Conservation (phyloP, 2,888 invertebrate genomes). For the Esperia sulphurella region DNA sequence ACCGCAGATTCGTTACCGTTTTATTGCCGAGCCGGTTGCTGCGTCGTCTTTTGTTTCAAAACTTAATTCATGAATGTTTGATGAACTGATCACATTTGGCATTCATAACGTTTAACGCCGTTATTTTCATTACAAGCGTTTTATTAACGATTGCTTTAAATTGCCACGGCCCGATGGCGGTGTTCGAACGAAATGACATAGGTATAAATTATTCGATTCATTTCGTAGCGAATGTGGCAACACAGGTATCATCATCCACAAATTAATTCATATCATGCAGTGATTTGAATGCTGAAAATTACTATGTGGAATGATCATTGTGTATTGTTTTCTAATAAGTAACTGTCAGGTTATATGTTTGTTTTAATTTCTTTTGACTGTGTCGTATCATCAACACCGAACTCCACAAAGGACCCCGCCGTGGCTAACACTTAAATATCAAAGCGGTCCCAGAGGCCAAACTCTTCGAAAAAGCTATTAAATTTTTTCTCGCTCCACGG, state of each 20-base stretch:
- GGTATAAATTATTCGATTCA: constrained; percentile 26
- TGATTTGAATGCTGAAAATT: constrained; percentile 5
- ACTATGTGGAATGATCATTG: constrained; percentile 1
- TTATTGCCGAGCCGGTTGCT: constrained; percentile 2
- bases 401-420: not conserved
- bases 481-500: constrained; percentile 46
- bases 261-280: constrained; percentile 6
- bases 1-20: constrained; percentile 4
- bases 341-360: not conserved
- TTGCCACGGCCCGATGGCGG: too few species aligned
- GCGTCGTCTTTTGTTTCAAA: constrained; percentile 15
- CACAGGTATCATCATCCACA: constrained; percentile 3
- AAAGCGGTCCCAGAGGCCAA: constrained; percentile 38
- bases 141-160: constrained; percentile 20
- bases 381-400: not conserved
- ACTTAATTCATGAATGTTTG: constrained; percentile 16
- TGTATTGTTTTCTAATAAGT: constrained; percentile 5
- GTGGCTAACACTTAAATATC: constrained; percentile 30
- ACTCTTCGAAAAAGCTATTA: constrained; percentile 54
- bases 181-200: constrained; percentile 15
- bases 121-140: too few species aligned
- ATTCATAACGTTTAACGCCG: constrained; percentile 14
- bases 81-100: constrained; percentile 13
- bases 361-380: not conserved
- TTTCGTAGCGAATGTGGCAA: not conserved